These are phyloP conservation scores for Poeciliopsis paucimaculata DNA, from an alignment of 2,797 vertebrate genomes.

Conservation along the genomic window DNA sequence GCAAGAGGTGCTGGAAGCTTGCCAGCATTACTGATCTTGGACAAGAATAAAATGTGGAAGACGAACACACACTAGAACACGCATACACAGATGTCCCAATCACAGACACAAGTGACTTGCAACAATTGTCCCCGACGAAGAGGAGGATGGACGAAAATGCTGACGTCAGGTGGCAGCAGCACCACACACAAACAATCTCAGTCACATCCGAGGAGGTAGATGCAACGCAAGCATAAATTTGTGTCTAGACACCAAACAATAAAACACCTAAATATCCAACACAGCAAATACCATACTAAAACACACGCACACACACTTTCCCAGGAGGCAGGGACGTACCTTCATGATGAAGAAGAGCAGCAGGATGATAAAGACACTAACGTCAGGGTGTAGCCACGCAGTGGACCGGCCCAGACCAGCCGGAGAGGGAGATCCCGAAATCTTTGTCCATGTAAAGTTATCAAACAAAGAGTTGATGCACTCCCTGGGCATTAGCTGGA, in stretches of 20 bases:
- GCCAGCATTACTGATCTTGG: slow-evolving; percentile 54
- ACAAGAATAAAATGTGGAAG: slow-evolving; percentile 18
- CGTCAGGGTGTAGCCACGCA: slow-evolving; percentile 90
- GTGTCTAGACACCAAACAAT: background rate
- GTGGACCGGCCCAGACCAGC: slow-evolving; percentile 85
- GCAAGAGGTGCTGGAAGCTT: slow-evolving; percentile 31
- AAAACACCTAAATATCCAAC: background rate
- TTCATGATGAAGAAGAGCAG: slow-evolving; percentile 94
- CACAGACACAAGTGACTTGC: slow-evolving; percentile 44
- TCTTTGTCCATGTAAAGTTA: slow-evolving; percentile 94
- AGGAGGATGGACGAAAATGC: slow-evolving; percentile 46
- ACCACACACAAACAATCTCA: background rate
- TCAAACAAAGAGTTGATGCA: slow-evolving; percentile 95
- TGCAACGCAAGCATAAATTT: background rate
- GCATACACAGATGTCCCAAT: slow-evolving; percentile 32
- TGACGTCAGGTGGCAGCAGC: slow-evolving; percentile 39
- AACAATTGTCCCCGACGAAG: slow-evolving; percentile 51
- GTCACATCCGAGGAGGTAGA: background rate
- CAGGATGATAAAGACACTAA: slow-evolving; percentile 89
- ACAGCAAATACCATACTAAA: background rate
- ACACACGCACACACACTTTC: background rate
- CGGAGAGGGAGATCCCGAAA: slow-evolving; percentile 76
- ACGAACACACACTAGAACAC: slow-evolving; percentile 11
- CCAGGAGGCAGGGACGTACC: slow-evolving; percentile 73
- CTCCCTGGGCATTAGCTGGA: slow-evolving; percentile 94